Evolutionary conservation across 2,797 vertebrate species (phyloP).

Genomic region (Lemur catta): DNA sequence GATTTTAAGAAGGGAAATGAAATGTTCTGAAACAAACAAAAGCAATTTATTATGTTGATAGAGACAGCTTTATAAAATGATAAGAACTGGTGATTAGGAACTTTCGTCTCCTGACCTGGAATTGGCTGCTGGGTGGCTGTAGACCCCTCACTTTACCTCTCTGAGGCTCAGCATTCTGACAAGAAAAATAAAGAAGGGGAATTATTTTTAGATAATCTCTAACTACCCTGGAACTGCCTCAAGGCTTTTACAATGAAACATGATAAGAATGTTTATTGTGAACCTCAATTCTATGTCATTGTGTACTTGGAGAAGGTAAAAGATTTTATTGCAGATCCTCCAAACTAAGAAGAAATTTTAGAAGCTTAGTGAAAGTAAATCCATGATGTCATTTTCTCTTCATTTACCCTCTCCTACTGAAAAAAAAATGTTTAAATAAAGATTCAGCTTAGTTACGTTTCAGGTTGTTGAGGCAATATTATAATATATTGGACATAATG

Average conservation of each 20-base stretch:
- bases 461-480: not conserved
- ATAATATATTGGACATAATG: not conserved
- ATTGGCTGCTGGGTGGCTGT: not conserved
- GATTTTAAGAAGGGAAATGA: not conserved
- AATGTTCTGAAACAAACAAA: not conserved
- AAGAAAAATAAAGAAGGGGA: not conserved
- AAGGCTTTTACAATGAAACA: not conserved
- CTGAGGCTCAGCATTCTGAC: not conserved
- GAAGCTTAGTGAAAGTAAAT: not conserved
- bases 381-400: not conserved
- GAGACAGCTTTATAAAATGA: not conserved
- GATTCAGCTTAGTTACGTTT: not conserved
- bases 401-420: not conserved
- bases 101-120: not conserved
- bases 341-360: not conserved
- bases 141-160: not conserved
- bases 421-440: not conserved
- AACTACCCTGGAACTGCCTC: not conserved
- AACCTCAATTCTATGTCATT: not conserved
- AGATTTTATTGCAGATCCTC: not conserved
- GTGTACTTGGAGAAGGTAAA: not conserved
- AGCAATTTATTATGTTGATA: not conserved
- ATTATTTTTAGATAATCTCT: not conserved
- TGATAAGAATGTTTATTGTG: not conserved
- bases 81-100: not conserved